These are phyloP conservation scores for Cyaniris semiargus DNA, from an alignment of 2,888 invertebrate genomes.

Conservation along the genomic window DNA sequence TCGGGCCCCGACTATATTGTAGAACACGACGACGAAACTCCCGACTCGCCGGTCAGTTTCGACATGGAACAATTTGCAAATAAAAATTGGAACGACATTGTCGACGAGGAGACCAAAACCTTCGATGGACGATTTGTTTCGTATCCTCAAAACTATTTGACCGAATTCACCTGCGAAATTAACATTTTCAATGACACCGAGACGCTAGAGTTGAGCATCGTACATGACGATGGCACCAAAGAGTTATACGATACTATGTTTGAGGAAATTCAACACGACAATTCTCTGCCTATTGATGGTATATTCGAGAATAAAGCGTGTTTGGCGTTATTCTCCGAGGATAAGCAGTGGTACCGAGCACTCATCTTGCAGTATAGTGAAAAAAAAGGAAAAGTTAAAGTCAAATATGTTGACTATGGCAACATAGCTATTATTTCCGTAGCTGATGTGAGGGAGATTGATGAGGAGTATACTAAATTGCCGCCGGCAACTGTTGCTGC, in stretches of 20 bases:
- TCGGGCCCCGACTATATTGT: constrained; percentile 63
- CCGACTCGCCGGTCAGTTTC: constrained; percentile 49
- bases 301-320: constrained; percentile 81
- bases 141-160: constrained; percentile 49
- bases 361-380: constrained; percentile 77
- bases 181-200: constrained; percentile 57
- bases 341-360: constrained; percentile 87
- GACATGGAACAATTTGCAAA: constrained; percentile 49
- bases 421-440: constrained; percentile 79
- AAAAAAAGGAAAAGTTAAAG: constrained; percentile 69
- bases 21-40: constrained; percentile 48
- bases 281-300: constrained; percentile 66
- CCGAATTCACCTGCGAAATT: constrained; percentile 60
- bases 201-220: constrained; percentile 58
- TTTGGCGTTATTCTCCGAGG: constrained; percentile 81
- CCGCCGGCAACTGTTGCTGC: constrained; percentile 78
- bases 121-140: constrained; percentile 45
- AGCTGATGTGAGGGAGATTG: constrained; percentile 72
- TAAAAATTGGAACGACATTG: constrained; percentile 60
- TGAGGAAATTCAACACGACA: constrained; percentile 66
- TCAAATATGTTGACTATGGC: constrained; percentile 88
- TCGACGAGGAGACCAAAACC: constrained; percentile 50
- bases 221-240: constrained; percentile 63
- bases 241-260: constrained; percentile 72
- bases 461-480: constrained; percentile 68